These are phyloP conservation scores for Lota lota DNA, from an alignment of 2,113 vertebrate species.

Conservation along the genomic window DNA sequence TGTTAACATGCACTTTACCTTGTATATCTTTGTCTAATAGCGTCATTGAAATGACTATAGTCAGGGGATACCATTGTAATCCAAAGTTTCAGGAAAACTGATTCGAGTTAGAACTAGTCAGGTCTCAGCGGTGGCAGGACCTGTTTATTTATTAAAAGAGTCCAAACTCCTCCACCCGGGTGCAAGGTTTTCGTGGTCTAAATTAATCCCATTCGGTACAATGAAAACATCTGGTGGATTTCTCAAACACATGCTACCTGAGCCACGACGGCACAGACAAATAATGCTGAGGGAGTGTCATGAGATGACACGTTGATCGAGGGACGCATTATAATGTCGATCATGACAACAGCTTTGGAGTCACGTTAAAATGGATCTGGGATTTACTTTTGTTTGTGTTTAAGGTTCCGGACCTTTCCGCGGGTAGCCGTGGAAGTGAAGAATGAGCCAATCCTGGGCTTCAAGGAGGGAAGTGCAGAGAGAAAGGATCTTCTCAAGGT, in stretches of 20 bases:
- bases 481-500: constrained; percentile 82
- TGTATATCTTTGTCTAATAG: no score
- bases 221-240: neutral
- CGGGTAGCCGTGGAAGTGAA: constrained; percentile 73
- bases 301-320: neutral
- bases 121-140: neutral
- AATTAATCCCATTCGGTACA: neutral
- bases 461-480: constrained; percentile 79
- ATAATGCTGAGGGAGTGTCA: neutral
- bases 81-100: neutral
- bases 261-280: neutral
- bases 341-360: neutral
- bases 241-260: neutral
- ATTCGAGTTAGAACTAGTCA: neutral
- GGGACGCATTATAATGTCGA: neutral
- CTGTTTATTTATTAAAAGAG: constrained; percentile 12
- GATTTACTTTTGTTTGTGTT: constrained; percentile 10
- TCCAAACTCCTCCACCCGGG: neutral
- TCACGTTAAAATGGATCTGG: neutral
- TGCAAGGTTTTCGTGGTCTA: neutral
- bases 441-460: constrained; percentile 88
- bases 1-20: no score
- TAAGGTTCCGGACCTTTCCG: constrained; percentile 75
- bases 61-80: no score
- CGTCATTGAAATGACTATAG: no score